These are phyloP conservation scores for Peribatodes rhomboidaria DNA, from an alignment of 2,888 invertebrate genomes.

Conservation along the genomic window DNA sequence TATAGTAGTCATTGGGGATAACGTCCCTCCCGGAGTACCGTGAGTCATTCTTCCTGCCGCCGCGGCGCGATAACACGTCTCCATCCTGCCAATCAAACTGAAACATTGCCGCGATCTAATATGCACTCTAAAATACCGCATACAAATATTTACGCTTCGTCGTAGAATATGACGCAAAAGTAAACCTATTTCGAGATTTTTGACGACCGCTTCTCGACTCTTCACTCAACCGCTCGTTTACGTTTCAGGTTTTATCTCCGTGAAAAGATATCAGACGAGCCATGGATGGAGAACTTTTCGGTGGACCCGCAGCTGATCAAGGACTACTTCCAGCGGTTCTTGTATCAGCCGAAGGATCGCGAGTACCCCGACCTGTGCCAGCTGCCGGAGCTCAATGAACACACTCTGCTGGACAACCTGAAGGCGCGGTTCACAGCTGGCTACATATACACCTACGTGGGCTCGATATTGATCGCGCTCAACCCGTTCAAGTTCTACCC, in stretches of 20 bases:
- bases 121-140: slow-evolving; percentile 66
- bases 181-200: slow-evolving; percentile 62
- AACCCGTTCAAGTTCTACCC: slow-evolving; percentile 98
- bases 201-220: slow-evolving; percentile 37
- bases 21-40: slow-evolving; percentile 62
- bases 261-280: slow-evolving; percentile 93
- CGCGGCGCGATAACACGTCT: slow-evolving; percentile 76
- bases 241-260: slow-evolving; percentile 93
- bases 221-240: slow-evolving; percentile 43
- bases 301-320: slow-evolving; percentile 97
- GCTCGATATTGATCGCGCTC: slow-evolving; percentile 97
- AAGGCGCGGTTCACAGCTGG: slow-evolving; percentile 95
- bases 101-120: slow-evolving; percentile 69
- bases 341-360: slow-evolving; percentile 96
- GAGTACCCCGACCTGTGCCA: slow-evolving; percentile 98
- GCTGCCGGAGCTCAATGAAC: slow-evolving; percentile 97
- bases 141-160: slow-evolving; percentile 64
- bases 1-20: slow-evolving; percentile 75
- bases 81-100: slow-evolving; percentile 82
- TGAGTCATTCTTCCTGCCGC: slow-evolving; percentile 83
- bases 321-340: slow-evolving; percentile 96
- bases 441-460: slow-evolving; percentile 98
- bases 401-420: slow-evolving; percentile 96
- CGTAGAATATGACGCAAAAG: slow-evolving; percentile 73
- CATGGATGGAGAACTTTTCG: slow-evolving; percentile 95